Evolutionary conservation across 1,140 invertebrate genomes (phyloP).

Genomic region (Drosophila subpulchrella): DNA sequence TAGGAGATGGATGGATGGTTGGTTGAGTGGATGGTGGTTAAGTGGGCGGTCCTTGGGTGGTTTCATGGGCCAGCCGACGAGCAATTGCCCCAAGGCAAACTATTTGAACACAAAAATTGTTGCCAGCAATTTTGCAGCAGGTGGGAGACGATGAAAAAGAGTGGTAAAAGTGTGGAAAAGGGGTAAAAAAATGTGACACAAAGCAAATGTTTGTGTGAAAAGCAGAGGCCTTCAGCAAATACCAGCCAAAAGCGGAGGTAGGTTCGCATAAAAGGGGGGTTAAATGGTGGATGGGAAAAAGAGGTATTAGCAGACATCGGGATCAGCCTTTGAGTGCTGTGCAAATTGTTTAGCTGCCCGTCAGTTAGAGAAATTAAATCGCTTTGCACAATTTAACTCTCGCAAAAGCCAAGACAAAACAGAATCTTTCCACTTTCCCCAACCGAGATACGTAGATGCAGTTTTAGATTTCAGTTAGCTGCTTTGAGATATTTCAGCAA

Average conservation of each 20-base stretch:
- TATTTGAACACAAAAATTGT: conserved; percentile 74
- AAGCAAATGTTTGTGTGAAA: conserved; percentile 76
- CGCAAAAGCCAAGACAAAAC: neutral
- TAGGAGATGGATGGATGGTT: conserved; percentile 17
- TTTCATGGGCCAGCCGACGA: conserved; percentile 45
- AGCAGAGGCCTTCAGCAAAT: conserved; percentile 62
- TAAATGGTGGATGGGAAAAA: neutral
- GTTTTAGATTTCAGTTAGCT: conserved; percentile 7
- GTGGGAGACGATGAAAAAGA: conserved; percentile 8
- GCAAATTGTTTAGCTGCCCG: conserved; percentile 44
- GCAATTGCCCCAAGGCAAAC: conserved; percentile 71
- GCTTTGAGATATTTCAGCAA: conserved; percentile 3
- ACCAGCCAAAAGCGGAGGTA: conserved; percentile 13
- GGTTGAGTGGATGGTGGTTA: neutral
- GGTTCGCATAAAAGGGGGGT: conserved; percentile 2
- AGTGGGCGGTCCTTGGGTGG: conserved; percentile 13
- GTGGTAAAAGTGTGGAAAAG: neutral
- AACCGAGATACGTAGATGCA: neutral
- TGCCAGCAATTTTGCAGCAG: conserved; percentile 48
- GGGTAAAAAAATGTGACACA: conserved; percentile 62
- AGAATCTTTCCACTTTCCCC: conserved; percentile 8
- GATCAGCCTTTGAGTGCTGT: conserved; percentile 46
- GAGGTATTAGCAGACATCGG: conserved; percentile 33
- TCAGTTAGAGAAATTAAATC: conserved; percentile 45
- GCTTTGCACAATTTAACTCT: conserved; percentile 41